phyloP scores from a whole-genome alignment of 2,113 vertebrate species.

The Grammomys dolichurus region DNA sequence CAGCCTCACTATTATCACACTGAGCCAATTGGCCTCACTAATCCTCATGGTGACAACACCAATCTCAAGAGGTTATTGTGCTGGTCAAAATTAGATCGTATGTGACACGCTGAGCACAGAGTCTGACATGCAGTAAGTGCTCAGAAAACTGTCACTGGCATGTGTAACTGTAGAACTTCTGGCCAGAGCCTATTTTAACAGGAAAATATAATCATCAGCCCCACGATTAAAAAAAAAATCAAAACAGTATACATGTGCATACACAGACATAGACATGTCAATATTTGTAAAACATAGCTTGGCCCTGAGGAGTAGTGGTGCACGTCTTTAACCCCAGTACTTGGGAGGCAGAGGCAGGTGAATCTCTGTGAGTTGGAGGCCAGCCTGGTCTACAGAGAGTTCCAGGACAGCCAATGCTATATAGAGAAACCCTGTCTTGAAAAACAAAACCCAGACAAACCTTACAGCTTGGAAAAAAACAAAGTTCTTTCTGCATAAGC shows the following conservation, averaged over 20 bases:
- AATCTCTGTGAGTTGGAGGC: background rate
- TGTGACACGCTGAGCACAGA: background rate
- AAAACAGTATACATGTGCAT: background rate
- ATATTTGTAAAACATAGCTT: background rate
- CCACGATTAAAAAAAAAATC: background rate
- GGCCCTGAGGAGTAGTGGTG: background rate
- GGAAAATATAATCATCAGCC: background rate
- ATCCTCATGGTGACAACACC: background rate
- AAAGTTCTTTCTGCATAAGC: background rate
- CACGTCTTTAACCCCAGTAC: background rate
- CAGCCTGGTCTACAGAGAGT: background rate
- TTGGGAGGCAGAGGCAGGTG: background rate
- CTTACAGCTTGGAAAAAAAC: background rate
- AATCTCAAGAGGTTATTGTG: background rate
- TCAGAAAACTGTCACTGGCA: background rate
- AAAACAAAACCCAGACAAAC: background rate
- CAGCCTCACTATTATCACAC: background rate
- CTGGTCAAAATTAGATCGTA: background rate
- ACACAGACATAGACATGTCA: background rate
- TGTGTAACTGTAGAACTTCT: background rate
- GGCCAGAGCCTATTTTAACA: background rate
- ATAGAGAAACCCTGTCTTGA: background rate
- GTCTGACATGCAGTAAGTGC: background rate
- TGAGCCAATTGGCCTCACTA: constrained; percentile 1
- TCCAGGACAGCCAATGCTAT: background rate